Base-by-base conservation (phyloP, 2,797 vertebrate species). In the Alfaro cultratus region DNA sequence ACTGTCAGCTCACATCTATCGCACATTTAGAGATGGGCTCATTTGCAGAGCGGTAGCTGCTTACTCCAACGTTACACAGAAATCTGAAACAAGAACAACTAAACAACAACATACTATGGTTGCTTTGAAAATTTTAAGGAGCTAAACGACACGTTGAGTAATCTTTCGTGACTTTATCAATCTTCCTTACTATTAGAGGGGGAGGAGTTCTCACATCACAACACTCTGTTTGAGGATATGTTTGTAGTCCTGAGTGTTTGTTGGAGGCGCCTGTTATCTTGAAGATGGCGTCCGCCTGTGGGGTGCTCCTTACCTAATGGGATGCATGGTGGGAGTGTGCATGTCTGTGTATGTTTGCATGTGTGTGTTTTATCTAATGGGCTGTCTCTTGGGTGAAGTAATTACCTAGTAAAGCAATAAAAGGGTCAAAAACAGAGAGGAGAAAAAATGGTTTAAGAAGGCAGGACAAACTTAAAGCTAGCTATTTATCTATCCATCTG, bases 71-170 rank as follows among this genome's bases (percentile, higher is more conserved):
- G 82, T 83, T 79, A 77, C 82, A 77, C 77, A 76, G 78, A 70
- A 82, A 82, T 85, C 71, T 79, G 73, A 78, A 81, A 82, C 13
- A 29, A 41, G 2, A 53, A 45, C 21, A 36, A 73, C 4, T 23
- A 23, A 68, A 68, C 3, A 68, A 29, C 12, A 47, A 83, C 79
- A 86, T 46, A 84, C 75, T 74, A 74, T 60, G 76, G 78, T 46
- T 79, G 78, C 83, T 94, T 93, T 94, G 94, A 94, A 94, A 94
- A 93, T 93, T 94, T 89, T 93, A 93, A 4, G 75, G 83, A 91
- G 87, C 84, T 77, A 85, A 88, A 79, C 53, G 67, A 90, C 85
- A 93, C 91, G 83, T 93, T 90, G 93, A 91, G 87, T 92, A 93
- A 94, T 92, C 76, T 64, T 72, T 91, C 76, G 83, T 87, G 79